Evolutionary conservation across 2,113 vertebrate species (phyloP).

Genomic region (Cynopterus brachyotis): DNA sequence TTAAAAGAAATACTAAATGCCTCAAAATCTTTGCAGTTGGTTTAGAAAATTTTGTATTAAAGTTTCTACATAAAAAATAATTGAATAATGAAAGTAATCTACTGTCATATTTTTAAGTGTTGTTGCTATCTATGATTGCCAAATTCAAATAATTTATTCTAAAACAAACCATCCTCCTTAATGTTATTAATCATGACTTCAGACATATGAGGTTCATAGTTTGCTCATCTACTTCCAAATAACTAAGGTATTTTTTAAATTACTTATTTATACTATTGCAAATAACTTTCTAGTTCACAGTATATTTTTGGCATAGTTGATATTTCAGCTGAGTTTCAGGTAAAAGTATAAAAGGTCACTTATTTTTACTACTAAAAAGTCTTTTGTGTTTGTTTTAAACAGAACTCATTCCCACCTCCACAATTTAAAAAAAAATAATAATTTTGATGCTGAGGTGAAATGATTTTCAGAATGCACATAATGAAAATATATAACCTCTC

Average conservation of each 20-base stretch:
- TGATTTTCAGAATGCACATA: conserved; percentile 17
- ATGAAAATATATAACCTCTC: conserved; percentile 25
- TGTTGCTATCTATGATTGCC: conserved; percentile 32
- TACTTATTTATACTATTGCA: conserved; percentile 15
- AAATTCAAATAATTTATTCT: conserved; percentile 48
- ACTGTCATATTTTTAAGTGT: conserved; percentile 22
- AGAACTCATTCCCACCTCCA: not conserved
- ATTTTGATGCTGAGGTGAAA: not conserved
- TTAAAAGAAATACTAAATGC: conserved; percentile 29
- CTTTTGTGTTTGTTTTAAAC: conserved; percentile 38
- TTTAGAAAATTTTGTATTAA: conserved; percentile 45
- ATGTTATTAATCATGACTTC: conserved; percentile 53
- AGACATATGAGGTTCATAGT: conserved; percentile 48
- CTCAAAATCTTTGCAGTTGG: not conserved
- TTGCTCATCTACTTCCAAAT: conserved; percentile 52
- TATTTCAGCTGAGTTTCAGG: conserved; percentile 32
- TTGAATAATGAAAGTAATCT: conserved; percentile 47
- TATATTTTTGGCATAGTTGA: not conserved
- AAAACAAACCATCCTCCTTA: conserved; percentile 46
- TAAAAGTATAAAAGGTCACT: conserved; percentile 36
- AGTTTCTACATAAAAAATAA: conserved; percentile 44
- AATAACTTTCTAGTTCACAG: conserved; percentile 16
- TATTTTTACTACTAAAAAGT: not conserved
- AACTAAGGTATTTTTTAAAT: conserved; percentile 44
- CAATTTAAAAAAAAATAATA: not conserved